A percentile compares a stretch with the other conserved stretches of the same genome.
Conservation (phyloP, 2,888 invertebrate genomes). For the Andricus quercusramuli region DNA sequence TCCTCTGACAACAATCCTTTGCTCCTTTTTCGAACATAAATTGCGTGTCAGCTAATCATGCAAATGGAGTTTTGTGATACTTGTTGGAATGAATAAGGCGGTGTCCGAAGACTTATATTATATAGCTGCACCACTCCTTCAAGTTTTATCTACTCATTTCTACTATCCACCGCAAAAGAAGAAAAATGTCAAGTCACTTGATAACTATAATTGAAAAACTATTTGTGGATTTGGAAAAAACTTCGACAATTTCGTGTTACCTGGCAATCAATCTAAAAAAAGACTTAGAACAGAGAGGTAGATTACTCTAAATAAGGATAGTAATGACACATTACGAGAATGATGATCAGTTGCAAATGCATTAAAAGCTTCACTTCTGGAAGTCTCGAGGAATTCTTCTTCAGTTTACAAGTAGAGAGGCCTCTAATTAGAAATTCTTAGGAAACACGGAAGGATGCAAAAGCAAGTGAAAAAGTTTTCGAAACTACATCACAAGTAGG, state of each 20-base stretch:
- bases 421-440: background rate
- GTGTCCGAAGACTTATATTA: constrained; percentile 32
- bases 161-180: constrained; percentile 21
- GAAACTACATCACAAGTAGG: constrained; percentile 7
- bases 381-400: background rate
- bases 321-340: background rate
- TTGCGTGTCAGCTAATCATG: constrained; percentile 27
- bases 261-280: constrained; percentile 12
- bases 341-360: background rate
- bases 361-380: background rate
- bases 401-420: background rate
- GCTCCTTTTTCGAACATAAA: background rate
- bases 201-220: constrained; percentile 36
- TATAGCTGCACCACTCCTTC: constrained; percentile 18
- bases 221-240: constrained; percentile 26
- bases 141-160: constrained; percentile 22
- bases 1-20: background rate
- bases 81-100: constrained; percentile 38
- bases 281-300: background rate
- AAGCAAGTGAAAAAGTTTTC: background rate
- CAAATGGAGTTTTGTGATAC: constrained; percentile 41
- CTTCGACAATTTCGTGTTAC: constrained; percentile 12
- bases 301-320: background rate
- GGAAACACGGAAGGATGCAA: background rate
- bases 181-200: constrained; percentile 13